Evolutionary conservation across 2,797 vertebrate species (phyloP).

Genomic region (Coilia nasus): DNA sequence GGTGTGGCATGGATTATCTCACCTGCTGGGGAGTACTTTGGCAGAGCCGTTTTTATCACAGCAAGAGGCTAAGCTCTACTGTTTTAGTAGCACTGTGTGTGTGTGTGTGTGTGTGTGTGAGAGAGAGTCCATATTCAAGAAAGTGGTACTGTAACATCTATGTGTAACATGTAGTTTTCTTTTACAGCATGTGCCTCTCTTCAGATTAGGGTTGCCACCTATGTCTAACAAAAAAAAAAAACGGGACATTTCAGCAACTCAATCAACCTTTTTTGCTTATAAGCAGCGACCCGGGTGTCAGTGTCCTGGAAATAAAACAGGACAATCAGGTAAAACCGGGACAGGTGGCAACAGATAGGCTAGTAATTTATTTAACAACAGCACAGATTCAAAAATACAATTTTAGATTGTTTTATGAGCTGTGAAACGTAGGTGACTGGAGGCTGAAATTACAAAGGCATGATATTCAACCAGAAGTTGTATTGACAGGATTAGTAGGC

Average conservation of each 20-base stretch:
- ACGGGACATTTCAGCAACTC: no score
- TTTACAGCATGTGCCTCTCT: not conserved
- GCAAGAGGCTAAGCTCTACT: constrained; percentile 61
- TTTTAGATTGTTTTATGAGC: not conserved
- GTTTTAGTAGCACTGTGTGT: constrained; percentile 48
- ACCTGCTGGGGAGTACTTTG: constrained; percentile 48
- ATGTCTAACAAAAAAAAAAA: no score
- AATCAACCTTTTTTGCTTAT: no score
- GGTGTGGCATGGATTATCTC: constrained; percentile 63
- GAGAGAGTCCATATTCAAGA: not conserved
- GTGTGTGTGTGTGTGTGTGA: constrained; percentile 28
- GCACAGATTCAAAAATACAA: not conserved
- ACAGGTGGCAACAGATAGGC: no score
- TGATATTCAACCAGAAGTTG: no score
- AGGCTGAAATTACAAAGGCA: no score
- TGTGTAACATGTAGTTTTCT: not conserved
- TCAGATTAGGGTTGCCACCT: no score
- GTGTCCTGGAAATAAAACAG: no score
- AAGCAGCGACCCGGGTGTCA: no score
- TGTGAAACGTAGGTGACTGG: no score
- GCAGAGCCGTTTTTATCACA: constrained; percentile 59
- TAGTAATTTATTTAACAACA: not conserved
- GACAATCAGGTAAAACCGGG: no score
- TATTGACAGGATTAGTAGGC: no score
- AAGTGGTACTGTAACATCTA: not conserved